Base-by-base conservation (phyloP, 2,888 invertebrate species). In the Leptinotarsa haldemani region DNA sequence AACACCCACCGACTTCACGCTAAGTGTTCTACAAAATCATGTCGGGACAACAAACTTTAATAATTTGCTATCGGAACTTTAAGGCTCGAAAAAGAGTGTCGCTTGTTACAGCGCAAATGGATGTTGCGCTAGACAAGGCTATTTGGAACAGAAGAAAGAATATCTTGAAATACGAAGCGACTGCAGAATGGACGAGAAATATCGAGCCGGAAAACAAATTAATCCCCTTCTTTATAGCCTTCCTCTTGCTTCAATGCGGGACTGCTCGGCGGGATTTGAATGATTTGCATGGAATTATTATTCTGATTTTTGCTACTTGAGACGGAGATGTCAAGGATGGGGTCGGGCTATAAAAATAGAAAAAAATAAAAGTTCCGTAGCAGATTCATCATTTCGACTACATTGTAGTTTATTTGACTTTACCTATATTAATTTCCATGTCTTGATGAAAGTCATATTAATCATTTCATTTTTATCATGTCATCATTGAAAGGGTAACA, bases 281-380 rank as follows among this genome's bases (percentile, higher is more conserved):
- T 40, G 56, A 56, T 56, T 56, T 56, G 13, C 25, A 22, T 15
- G 56, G 20, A 20, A 56, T 16, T 56, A 56, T 56, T 22, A 56
- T 56, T 56, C 25, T 4, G 56, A 22, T 22, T 56, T 53, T 56
- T 22, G 56, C 56, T 56, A 50, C 56, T 56, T 22, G 22, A 25
- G 56, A 56, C 22, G 13, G 4, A 50, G 30, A 56, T 22, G 22
- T 22, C 56, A 22, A 22, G 22, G 56, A 56, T 2, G 2, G 1
- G 15, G 4, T 15, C 3, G 20, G 18, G 15, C 15, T 25, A 15
- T 13, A 22, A 22, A 3, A 20, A 56, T 56, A 18, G 20, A 16
- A n/a, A 15, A 13, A 50, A 20, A 56, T 0, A 22, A 13, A 56
- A 22, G 9, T 20, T 56, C 3, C 18, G 2, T 2, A 22, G 15